These are phyloP conservation scores for Rutilus rutilus DNA, from an alignment of 2,113 vertebrate genomes.

Conservation along the genomic window DNA sequence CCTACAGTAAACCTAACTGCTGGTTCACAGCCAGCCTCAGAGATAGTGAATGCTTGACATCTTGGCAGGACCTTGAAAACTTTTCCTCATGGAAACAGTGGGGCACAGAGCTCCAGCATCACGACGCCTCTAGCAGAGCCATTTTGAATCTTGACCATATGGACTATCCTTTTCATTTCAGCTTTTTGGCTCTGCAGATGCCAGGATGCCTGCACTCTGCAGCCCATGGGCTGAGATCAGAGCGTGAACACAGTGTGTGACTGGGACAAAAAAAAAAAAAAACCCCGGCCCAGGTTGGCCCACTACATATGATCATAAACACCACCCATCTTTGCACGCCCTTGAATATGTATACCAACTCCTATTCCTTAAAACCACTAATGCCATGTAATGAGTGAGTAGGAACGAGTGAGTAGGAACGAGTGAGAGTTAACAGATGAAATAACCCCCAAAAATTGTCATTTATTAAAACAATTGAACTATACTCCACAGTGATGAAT, in stretches of 20 bases:
- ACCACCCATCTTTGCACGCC: no score
- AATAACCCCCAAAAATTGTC: no score
- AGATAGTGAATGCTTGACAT: constrained; percentile 36
- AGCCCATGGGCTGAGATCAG: constrained; percentile 23
- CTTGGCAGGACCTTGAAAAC: background rate
- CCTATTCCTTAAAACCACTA: no score
- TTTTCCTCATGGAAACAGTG: constrained; percentile 11
- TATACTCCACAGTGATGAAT: no score
- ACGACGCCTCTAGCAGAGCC: background rate
- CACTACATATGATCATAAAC: no score
- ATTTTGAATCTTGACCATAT: constrained; percentile 34
- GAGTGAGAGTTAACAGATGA: no score
- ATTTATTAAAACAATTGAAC: no score
- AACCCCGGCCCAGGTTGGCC: no score
- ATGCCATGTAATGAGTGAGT: no score
- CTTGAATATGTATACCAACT: no score
- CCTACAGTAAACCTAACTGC: background rate
- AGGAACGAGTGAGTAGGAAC: no score
- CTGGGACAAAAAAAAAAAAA: no score
- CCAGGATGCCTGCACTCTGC: background rate
- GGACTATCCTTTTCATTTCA: constrained; percentile 20
- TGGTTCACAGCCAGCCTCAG: background rate
- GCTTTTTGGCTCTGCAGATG: constrained; percentile 10
- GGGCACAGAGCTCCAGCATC: constrained; percentile 1
- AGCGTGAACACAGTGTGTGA: background rate